A percentile compares a stretch with the other conserved stretches of the same genome.
These are phyloP conservation scores for Nannobrachium achirus DNA, from an alignment of 2,113 vertebrate genomes.

Conservation along the genomic window DNA sequence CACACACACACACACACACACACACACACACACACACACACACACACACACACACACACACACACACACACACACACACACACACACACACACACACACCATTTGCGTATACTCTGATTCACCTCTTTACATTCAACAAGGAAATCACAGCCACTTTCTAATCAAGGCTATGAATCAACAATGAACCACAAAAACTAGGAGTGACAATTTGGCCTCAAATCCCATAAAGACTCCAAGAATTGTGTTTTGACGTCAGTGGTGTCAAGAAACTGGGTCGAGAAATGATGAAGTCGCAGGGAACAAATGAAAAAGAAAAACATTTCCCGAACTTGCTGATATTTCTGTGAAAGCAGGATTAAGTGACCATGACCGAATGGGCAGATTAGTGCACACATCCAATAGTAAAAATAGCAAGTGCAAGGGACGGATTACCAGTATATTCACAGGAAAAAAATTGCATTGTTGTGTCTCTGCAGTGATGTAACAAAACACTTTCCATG, in stretches of 20 bases:
- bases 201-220: not conserved
- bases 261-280: constrained; percentile 46
- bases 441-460: constrained; percentile 42
- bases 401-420: constrained; percentile 55
- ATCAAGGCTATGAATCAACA: constrained; percentile 7
- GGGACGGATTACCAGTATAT: constrained; percentile 54
- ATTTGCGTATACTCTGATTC: no score
- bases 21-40: no score
- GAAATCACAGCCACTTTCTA: constrained; percentile 24
- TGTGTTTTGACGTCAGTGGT: constrained; percentile 14
- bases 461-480: constrained; percentile 19
- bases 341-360: constrained; percentile 65
- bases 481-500: constrained; percentile 48
- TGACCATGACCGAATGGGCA: constrained; percentile 41
- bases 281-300: constrained; percentile 43
- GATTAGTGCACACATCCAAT: constrained; percentile 52
- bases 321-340: constrained; percentile 31
- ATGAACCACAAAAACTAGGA: constrained; percentile 8
- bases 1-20: no score
- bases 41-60: no score
- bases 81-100: no score
- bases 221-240: constrained; percentile 6
- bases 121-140: no score
- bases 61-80: no score
- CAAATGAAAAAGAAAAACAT: constrained; percentile 55